A percentile compares a stretch with the other conserved stretches of the same genome.
These are phyloP conservation scores for Melanerpes aurifrons DNA, from an alignment of 2,113 vertebrate species.

Conservation along the genomic window DNA sequence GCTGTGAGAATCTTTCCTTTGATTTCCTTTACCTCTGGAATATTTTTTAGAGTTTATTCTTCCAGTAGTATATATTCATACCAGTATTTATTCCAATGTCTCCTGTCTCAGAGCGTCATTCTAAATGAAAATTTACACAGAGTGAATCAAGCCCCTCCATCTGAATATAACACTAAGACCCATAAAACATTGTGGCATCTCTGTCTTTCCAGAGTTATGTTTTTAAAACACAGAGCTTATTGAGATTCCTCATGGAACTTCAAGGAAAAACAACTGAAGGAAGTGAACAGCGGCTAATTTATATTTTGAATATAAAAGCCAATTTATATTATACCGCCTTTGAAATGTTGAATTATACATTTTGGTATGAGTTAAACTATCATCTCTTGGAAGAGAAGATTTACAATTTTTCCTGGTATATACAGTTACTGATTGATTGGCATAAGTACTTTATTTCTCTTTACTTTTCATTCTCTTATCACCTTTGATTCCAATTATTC, in stretches of 20 bases:
- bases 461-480: slow-evolving; percentile 25
- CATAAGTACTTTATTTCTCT: neutral
- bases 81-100: neutral
- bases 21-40: neutral
- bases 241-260: neutral
- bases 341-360: slow-evolving; percentile 20
- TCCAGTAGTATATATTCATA: neutral
- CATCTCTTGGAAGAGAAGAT: neutral
- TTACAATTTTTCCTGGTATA: neutral
- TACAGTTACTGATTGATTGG: neutral
- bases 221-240: neutral
- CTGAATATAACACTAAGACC: neutral
- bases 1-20: neutral
- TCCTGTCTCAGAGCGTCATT: neutral
- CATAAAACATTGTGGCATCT: neutral
- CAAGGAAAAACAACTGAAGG: neutral
- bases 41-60: neutral
- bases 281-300: neutral
- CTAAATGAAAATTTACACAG: neutral
- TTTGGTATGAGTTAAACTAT: neutral
- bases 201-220: neutral
- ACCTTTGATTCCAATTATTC: slow-evolving; percentile 35
- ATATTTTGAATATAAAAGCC: neutral
- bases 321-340: neutral
- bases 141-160: neutral